Evolutionary conservation across 2,888 invertebrate genomes (phyloP).

Genomic region (Andrena bucephala): DNA sequence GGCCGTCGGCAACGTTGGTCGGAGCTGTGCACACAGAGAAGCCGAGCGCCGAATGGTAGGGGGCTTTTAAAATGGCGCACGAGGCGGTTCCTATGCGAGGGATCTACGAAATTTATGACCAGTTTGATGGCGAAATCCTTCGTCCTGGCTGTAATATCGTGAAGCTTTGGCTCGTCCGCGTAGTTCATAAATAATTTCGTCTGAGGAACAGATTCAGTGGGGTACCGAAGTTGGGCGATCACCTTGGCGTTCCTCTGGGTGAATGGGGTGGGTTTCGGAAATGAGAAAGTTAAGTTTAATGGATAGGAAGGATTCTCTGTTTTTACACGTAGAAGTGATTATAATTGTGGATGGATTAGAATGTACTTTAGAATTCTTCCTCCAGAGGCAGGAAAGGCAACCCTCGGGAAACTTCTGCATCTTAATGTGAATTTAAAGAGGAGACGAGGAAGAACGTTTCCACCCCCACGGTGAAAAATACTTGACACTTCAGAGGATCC

Average conservation of each 20-base stretch:
- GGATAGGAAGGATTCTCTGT: too few relatives aligned
- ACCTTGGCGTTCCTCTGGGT: not conserved
- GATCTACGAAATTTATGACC: constrained; percentile 19
- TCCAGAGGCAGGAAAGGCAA: too few relatives aligned
- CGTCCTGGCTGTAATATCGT: not conserved
- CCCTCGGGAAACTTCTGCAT: not conserved
- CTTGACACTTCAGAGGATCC: constrained; percentile 30
- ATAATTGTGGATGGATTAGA: not conserved
- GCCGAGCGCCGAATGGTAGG: not conserved
- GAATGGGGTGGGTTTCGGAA: too few relatives aligned
- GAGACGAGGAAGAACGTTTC: constrained; percentile 15
- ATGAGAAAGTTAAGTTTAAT: too few relatives aligned
- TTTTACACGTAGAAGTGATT: too few relatives aligned
- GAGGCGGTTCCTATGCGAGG: not conserved
- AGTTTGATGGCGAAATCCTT: not conserved
- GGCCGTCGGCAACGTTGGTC: too few relatives aligned
- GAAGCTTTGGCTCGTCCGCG: not conserved
- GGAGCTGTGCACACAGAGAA: not conserved
- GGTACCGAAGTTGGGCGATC: not conserved
- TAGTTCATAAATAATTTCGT: not conserved
- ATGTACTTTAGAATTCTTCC: constrained; percentile 1
- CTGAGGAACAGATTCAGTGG: too few relatives aligned
- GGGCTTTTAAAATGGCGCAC: constrained; percentile 26
- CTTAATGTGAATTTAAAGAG: not conserved
- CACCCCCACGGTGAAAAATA: constrained; percentile 11